Evolutionary conservation across 1,140 invertebrate species (phyloP).

Genomic region (Saccostrea glomerata): DNA sequence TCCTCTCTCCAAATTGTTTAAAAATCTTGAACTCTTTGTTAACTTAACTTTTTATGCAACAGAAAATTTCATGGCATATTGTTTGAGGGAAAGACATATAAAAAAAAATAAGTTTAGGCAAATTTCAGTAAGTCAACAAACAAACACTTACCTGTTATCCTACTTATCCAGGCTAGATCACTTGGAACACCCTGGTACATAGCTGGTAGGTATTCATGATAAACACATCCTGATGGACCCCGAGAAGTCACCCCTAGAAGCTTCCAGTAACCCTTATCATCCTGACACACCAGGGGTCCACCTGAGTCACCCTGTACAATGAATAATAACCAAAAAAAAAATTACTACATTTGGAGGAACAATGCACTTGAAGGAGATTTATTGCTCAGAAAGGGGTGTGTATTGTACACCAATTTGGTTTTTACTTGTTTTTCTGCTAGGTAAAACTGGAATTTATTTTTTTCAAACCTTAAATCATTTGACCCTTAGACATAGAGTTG

Average conservation of each 20-base stretch:
- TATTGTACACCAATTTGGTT: too few species aligned
- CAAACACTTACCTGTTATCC: conserved; percentile 25
- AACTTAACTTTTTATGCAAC: too few species aligned
- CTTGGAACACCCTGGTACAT: conserved; percentile 46
- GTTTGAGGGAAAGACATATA: too few species aligned
- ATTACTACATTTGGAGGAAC: not conserved
- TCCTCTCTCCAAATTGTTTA: too few species aligned
- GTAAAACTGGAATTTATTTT: too few species aligned
- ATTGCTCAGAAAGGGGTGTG: not conserved
- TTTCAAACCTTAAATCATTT: too few species aligned
- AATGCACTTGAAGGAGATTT: not conserved
- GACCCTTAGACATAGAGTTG: too few species aligned
- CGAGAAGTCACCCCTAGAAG: conserved; percentile 86
- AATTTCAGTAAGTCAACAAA: too few species aligned
- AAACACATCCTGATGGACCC: conserved; percentile 50
- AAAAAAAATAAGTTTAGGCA: too few species aligned
- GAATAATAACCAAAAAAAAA: not conserved
- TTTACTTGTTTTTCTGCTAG: too few species aligned
- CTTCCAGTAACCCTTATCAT: conserved; percentile 81
- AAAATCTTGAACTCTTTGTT: too few species aligned
- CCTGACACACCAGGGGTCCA: conserved; percentile 88
- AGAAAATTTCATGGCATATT: too few species aligned
- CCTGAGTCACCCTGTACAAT: conserved; percentile 87
- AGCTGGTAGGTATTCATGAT: conserved; percentile 9
- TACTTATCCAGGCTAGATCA: conserved; percentile 38